Percentiles rank a stretch among this genome's conserved stretches.
Evolutionary conservation across 92 coral and sea anemone genomes (phyloP).

Genomic region (Isaurus tuberculatus): DNA sequence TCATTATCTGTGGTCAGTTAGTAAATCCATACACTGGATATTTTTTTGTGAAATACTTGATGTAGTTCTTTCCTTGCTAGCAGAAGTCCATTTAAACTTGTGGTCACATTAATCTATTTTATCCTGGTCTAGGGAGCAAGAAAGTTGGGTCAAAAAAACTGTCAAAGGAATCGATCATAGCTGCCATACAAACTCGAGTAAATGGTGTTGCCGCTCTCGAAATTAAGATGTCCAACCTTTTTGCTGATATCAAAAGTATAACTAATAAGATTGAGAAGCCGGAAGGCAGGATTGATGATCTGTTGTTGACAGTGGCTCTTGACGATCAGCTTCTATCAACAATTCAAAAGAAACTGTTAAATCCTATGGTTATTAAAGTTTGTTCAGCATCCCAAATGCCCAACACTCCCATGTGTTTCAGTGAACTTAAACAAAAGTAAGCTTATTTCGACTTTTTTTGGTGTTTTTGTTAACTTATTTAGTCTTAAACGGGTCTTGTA

Average conservation of each 20-base stretch:
- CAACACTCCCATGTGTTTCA: slow-evolving; percentile 75
- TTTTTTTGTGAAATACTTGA: too few species aligned
- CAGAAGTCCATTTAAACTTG: too few species aligned
- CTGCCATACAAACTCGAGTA: slow-evolving; percentile 70
- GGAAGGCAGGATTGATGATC: slow-evolving; percentile 80
- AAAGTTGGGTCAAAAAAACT: background rate
- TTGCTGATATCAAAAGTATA: slow-evolving; percentile 75
- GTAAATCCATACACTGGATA: too few species aligned
- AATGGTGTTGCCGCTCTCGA: slow-evolving; percentile 81
- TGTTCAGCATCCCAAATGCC: slow-evolving; percentile 87
- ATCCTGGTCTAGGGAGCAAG: slow-evolving; percentile 42
- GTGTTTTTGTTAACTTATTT: too few species aligned
- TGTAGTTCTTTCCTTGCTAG: too few species aligned
- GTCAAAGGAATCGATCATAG: slow-evolving; percentile 65
- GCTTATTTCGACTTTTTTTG: too few species aligned
- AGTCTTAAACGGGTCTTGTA: too few species aligned
- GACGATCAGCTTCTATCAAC: slow-evolving; percentile 82
- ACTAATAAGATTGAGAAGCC: slow-evolving; percentile 75
- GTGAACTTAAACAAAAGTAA: slow-evolving; percentile 83
- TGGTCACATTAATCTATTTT: too few species aligned
- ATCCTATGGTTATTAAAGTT: slow-evolving; percentile 94
- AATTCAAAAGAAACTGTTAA: slow-evolving; percentile 73
- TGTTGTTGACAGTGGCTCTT: slow-evolving; percentile 78
- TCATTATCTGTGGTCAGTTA: too few species aligned
- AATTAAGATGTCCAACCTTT: slow-evolving; percentile 76